These are phyloP conservation scores for Phylloscopus collybita DNA, from an alignment of 2,797 vertebrate species.

Conservation along the genomic window DNA sequence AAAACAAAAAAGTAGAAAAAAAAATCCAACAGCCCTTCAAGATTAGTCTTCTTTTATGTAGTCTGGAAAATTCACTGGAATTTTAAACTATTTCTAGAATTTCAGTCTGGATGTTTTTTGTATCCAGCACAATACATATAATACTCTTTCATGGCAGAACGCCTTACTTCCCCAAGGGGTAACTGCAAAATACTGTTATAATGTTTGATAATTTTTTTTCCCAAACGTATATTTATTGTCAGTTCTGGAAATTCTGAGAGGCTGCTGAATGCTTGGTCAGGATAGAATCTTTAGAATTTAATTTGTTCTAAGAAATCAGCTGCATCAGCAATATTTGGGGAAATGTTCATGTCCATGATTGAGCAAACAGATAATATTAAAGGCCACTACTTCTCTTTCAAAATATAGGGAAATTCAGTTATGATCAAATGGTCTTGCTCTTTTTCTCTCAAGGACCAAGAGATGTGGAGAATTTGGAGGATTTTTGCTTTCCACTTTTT, in stretches of 20 bases:
- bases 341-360: background rate
- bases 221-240: background rate
- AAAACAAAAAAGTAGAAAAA: background rate
- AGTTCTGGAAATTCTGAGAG: background rate
- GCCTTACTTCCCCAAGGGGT: background rate
- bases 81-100: background rate
- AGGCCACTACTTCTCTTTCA: background rate
- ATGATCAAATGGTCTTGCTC: background rate
- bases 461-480: background rate
- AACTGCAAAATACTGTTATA: background rate
- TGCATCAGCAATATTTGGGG: background rate
- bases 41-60: background rate
- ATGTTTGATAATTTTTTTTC: background rate
- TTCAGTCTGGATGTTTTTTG: background rate
- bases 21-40: background rate
- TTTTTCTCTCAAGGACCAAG: background rate
- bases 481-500: background rate
- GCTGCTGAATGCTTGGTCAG: fast-evolving
- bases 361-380: background rate
- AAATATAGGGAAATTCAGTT: background rate
- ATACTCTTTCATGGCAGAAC: background rate
- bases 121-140: background rate
- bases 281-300: background rate
- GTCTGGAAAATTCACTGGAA: background rate
- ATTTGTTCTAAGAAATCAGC: background rate